A percentile compares a stretch with the other conserved stretches of the same genome.
These are phyloP conservation scores for Enoplosus armatus DNA, from an alignment of 2,797 vertebrate species.

Conservation along the genomic window DNA sequence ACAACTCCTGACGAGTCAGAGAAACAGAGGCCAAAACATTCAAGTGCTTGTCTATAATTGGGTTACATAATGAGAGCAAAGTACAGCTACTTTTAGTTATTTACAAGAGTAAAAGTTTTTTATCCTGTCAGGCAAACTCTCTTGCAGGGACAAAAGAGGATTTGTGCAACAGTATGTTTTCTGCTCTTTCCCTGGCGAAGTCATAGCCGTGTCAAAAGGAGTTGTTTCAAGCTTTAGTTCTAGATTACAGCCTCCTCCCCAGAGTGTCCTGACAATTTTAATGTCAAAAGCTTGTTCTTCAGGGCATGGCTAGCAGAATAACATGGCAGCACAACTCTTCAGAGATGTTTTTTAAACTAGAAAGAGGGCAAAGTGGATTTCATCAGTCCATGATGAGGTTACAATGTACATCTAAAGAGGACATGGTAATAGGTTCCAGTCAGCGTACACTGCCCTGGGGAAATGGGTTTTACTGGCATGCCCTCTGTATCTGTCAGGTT, in stretches of 20 bases:
- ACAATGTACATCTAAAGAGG: conserved; percentile 55
- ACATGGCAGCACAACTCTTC: conserved; percentile 74
- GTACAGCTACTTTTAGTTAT: conserved; percentile 37
- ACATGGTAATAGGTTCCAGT: conserved; percentile 65
- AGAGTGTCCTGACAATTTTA: conserved; percentile 73
- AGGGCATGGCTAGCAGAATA: conserved; percentile 61
- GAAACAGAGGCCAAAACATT: conserved; percentile 47
- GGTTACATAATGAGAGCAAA: conserved; percentile 48
- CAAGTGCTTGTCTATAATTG: conserved; percentile 47
- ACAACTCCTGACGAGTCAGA: conserved; percentile 42
- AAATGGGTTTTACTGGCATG: conserved; percentile 65
- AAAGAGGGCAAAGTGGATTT: conserved; percentile 71
- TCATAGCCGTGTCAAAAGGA: conserved; percentile 58
- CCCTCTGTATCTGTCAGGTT: conserved; percentile 71
- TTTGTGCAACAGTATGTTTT: conserved; percentile 51
- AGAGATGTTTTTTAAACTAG: conserved; percentile 71
- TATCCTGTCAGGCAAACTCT: conserved; percentile 10
- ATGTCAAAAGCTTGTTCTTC: conserved; percentile 83
- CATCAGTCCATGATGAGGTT: conserved; percentile 72
- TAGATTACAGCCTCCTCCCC: conserved; percentile 64
- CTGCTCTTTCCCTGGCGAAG: conserved; percentile 50
- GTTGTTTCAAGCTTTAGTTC: conserved; percentile 65
- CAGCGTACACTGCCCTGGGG: conserved; percentile 36
- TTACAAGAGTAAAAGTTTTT: conserved; percentile 14
- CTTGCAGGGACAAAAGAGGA: conserved; percentile 23